A percentile compares a stretch with the other conserved stretches of the same genome.
Conservation (phyloP, 2,113 vertebrate genomes). For the Nothobranchius furzeri region DNA sequence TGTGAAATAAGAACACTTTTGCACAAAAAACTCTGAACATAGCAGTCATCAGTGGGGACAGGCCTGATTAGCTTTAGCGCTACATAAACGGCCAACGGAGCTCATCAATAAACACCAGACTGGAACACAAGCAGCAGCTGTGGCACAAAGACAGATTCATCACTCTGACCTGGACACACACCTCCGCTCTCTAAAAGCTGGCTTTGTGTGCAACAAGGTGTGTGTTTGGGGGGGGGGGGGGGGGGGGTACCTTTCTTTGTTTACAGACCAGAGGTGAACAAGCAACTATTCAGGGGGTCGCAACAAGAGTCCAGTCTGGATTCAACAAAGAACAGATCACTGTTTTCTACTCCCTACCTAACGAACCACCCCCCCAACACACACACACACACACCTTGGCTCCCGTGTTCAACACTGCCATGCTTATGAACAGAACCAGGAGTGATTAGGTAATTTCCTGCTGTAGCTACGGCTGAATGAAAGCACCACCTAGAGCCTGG, state of each 20-base stretch:
- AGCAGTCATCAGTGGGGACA: no score
- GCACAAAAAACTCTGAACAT: no score
- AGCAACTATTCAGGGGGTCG: slow-evolving; percentile 48
- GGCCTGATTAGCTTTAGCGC: no score
- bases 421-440: no score
- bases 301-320: slow-evolving; percentile 55
- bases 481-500: not conserved
- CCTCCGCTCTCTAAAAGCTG: not conserved
- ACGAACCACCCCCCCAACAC: not conserved
- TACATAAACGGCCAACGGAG: no score
- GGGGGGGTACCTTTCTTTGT: slow-evolving; percentile 13
- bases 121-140: no score
- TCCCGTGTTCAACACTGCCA: not conserved
- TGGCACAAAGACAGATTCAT: no score
- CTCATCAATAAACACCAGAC: no score
- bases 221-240: slow-evolving; percentile 30
- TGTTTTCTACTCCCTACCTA: slow-evolving; percentile 46
- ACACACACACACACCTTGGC: not conserved
- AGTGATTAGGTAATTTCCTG: no score
- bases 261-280: slow-evolving; percentile 30
- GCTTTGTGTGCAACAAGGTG: not conserved
- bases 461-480: no score
- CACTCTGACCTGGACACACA: not conserved
- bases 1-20: no score
- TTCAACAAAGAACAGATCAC: slow-evolving; percentile 45